These are phyloP conservation scores for Tenthredo mesomela DNA, from an alignment of 2,888 invertebrate species.

Conservation along the genomic window DNA sequence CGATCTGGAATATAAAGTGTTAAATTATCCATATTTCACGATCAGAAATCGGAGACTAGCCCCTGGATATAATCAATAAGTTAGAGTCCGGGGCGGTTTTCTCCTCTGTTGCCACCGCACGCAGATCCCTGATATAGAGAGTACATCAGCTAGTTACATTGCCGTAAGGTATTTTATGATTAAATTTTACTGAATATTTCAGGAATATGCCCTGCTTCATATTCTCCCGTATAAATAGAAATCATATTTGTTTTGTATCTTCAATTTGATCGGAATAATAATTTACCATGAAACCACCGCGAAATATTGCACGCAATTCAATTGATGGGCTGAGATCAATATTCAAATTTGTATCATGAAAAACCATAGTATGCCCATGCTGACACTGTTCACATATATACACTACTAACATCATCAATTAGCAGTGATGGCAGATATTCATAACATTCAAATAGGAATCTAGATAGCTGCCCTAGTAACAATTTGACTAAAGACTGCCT, in stretches of 20 bases:
- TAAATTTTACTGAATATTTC: neutral
- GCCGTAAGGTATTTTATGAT: neutral
- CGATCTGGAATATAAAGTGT: neutral
- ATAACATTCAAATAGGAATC: too few relatives aligned
- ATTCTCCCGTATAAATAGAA: neutral
- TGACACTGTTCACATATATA: too few relatives aligned
- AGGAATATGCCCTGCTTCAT: neutral
- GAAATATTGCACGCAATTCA: too few relatives aligned
- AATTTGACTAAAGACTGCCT: too few relatives aligned
- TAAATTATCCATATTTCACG: neutral
- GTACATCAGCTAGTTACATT: neutral
- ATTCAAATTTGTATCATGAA: too few relatives aligned
- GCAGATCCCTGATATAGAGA: neutral
- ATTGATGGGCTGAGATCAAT: too few relatives aligned
- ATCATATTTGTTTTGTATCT: neutral
- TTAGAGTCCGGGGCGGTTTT: neutral
- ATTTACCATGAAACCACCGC: neutral
- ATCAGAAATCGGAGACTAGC: slow-evolving; percentile 3
- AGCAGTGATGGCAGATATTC: too few relatives aligned
- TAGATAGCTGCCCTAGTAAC: too few relatives aligned
- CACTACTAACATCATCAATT: too few relatives aligned
- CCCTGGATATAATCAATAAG: neutral
- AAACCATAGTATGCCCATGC: too few relatives aligned
- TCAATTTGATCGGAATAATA: neutral
- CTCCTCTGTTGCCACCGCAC: neutral